Base-by-base conservation (phyloP, 2,797 vertebrate species). In the Phoxinus dragarum region DNA sequence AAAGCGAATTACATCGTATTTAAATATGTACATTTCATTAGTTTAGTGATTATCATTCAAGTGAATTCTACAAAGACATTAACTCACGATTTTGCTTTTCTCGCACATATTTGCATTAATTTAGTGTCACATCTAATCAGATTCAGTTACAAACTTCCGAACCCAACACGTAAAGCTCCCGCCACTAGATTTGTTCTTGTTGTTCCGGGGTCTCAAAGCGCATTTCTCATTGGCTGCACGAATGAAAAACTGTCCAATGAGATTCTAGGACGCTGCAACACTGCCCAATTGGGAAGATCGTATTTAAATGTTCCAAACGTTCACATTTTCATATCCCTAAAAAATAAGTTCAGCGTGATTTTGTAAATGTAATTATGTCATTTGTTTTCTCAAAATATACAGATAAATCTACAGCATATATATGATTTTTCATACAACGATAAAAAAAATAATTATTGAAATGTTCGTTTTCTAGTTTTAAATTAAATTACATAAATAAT, bases 31-130 rank as follows among this genome's bases (percentile, higher is more conserved):
- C 16, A 72, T 61, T 12, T 47, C 12, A 47, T 34, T 21, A 66
- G n/a, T n/a, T 61, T 19, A 0, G 54, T 10, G 27, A 40, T 71
- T n/a, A 27, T 52, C 7, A 71, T 12, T n/a, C 27, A 34, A 23
- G 14, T 31, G 7, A 49, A n/a, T 27, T 59, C 5, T 23, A 19
- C 10, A 42, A 73, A 27, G 34, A 66, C 10, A 21, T 8, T 19
- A 73, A 88, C 89, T 88, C 82, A 95, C 95, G 93, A 91, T 93
- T 8, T 91, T 90, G 4, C 92, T 93, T 86, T 94, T 94, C 71
- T 95, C 95, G 87, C 92, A 91, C 95, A 96, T 96, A 73, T 2
- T 71, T 34, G 1, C 31, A 2, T 1, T 11, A 3, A 61, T 21
- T 11, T 10, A 27, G 23, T 12, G 2, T 44, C 40, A 31, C 19